Evolutionary conservation across 2,797 vertebrate species (phyloP), one percentile per base, ranked within the genome.

Genomic region (Amniataba percoides): DNA sequence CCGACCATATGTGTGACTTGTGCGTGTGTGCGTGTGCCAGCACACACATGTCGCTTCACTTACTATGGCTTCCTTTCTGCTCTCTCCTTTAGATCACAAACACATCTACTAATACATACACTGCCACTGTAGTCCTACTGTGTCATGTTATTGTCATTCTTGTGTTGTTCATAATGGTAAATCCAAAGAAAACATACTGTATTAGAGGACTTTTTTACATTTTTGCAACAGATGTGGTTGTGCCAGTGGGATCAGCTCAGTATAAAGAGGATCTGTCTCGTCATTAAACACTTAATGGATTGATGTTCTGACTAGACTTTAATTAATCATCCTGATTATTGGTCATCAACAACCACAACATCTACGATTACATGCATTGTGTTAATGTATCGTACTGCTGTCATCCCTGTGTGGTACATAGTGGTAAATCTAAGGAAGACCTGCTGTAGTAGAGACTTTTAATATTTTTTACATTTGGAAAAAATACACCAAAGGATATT

Each of bases 1-100:
- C 34, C 18, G 16, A 53, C 61, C 76, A 75, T 83, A 65, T 82
- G 76, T 63, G 75, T 15, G 15, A 34, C 25, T 21, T 19, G 40
- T 67, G 16, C 39, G 8, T 68, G 65, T 18, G 45, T 55, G 39
- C 27, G 10, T 2, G 42, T 73, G 55, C 31, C 34, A 27, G 4
- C 19, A n/a, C 56, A 56, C 49, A 75, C 42, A 64, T 56, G 16
- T 55, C 7, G 6, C 45, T 39, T 65, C 5, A 43, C 12, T 61
- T 19, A 51, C 27, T 19, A 46, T 12, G n/a, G 42, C 16, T 40
- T 31, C 52, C 18, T 36, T 0, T 36, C 15, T 34, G 4, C 18
- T 21, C 12, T 63, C 53, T 40, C 18, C 18, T 59, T 7, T 31
- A 15, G 12, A 57, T n/a, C 16, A 14, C 23, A 0, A 48, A 62